Base-by-base conservation (phyloP, 2,113 vertebrate genomes). In the Ptilonorhynchus violaceus region DNA sequence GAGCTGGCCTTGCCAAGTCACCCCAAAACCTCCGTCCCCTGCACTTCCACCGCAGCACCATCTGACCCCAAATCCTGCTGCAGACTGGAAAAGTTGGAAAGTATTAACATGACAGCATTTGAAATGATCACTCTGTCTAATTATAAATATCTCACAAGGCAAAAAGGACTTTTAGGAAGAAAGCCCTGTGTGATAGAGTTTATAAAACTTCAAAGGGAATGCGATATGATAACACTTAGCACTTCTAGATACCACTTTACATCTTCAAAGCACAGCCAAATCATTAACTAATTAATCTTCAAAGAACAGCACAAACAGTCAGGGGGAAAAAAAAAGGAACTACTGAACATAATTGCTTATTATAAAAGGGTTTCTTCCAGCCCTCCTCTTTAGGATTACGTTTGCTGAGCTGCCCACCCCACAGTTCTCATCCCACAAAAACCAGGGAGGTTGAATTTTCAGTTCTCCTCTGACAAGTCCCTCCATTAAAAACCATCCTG, bases 201-300 rank as follows among this genome's bases (percentile, higher is more conserved):
- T 96, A 72, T 94, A 85, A 67, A 96, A 95, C 96, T 97, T 97
- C 97, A 97, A 97, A 95, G 96, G 74, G 88, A 97, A 97, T 96
- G 91, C 0, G 81, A 93, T 88, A 97, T 93, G 95, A 96, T 97
- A 96, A 96, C 85, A 92, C 84, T 97, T 95, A 96, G 94, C 91
- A 91, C 92, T 96, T 94, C 90, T 56, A 92, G 96, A 96, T 96
- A 88, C 67, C 95, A 90, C 95, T 96, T 97, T 92, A 72, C 84
- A 95, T 96, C 96, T 96, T 94, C 95, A 97, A 96, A 97, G 95
- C 80, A 33, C 22, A 82, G 64, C 41, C 93, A 93, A 97, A 96
- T 92, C 96, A 96, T 97, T 96, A 97, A 97, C 96, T 96, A 97
- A 97, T 96, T 96, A 94, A 97, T 96, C 93, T 96, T 96, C 96